Base-by-base conservation (phyloP, 2,113 vertebrate genomes). In the Aspiorhynchus laticeps region DNA sequence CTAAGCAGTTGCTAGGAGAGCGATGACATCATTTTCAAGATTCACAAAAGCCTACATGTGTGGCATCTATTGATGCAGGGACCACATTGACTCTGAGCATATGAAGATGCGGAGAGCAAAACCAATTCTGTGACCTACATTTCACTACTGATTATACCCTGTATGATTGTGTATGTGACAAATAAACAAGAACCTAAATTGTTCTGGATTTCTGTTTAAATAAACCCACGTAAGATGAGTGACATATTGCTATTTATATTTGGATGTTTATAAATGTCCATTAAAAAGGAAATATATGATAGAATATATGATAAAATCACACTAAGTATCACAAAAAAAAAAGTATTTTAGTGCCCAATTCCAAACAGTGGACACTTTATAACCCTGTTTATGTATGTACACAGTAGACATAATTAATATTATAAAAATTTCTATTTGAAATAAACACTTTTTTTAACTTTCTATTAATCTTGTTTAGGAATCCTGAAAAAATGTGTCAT, bases 1-100 rank as follows among this genome's bases (percentile, higher is more conserved):
- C 85, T 86, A 71, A 43, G 85, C 77, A 86, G 65, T 73, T 41
- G 51, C 51, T 63, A 75, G 36, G 26, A 61, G 48, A 83, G 43
- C 19, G 19, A 71, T 83, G 65, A 83, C 81, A 83, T 83, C 65
- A 59, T 69, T 86, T 56, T 67, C 46, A 80, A 56, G 33, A 81
- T 75, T 63, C 69, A 48, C 48, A 71, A 63, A 73, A 86, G 85
- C 65, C 46, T 69, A 38, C 17, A 26, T 26, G 63, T 28, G 56
- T 75, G 19, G 46, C 43, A 48, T 82, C 26, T 81, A 31, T 41
- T 33, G 28, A 74, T 46, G 65, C 43, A 38, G 78, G 53, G 15
- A 80, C 10, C 65, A 83, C 5, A 9, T 10, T 83, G 63, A 53
- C 10, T 67, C 63, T 7, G 10, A 83, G 19, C 63, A 36, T 2